Base-by-base conservation (phyloP, 2,797 vertebrate genomes). In the Helostoma temminkii region DNA sequence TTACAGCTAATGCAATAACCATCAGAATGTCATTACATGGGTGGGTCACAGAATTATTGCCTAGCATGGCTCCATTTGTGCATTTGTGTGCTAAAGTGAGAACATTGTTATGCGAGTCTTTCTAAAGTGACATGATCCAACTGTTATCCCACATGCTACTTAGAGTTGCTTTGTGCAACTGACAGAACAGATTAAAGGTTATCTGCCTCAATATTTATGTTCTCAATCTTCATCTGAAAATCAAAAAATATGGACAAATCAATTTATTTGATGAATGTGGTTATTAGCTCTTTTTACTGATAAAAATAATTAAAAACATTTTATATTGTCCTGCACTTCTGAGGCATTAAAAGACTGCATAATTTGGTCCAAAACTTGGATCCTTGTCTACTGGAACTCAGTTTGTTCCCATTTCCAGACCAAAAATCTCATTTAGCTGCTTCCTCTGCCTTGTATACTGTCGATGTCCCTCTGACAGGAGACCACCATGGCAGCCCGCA, bases 1-100 rank as follows among this genome's bases (percentile, higher is more conserved):
- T 94, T 93, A 93, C 72, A 83, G 87, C 91, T 94, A 94, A 95
- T 94, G 90, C 92, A 94, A 93, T 93, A 94, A 93, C 90, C 92
- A 93, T 93, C 90, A 91, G 74, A 88, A 81, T 90, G 90, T 92
- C 91, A 93, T 94, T 94, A 92, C 66, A 91, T 80, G 82, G 88
- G 85, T 70, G 60, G 82, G 74, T 66, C 39, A 50, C 66, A 58
- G 71, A 77, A 80, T 90, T 87, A 89, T 87, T 88, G 87, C 91
- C 85, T 88, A 88, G 90, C 83, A 48, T 84, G 89, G 77, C 62
- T 73, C 66, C 69, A 39, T 74, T 52, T 58, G 45, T 64, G 62
- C 4, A 4, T 61, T 42, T 70, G 54, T 74, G 74, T 45, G 70
- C 45, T 56, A 41, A 49, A 32, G 34, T 21, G 21, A 65, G 60